Base-by-base conservation (phyloP, 2,797 vertebrate genomes). In the Coccyzus lansbergi region DNA sequence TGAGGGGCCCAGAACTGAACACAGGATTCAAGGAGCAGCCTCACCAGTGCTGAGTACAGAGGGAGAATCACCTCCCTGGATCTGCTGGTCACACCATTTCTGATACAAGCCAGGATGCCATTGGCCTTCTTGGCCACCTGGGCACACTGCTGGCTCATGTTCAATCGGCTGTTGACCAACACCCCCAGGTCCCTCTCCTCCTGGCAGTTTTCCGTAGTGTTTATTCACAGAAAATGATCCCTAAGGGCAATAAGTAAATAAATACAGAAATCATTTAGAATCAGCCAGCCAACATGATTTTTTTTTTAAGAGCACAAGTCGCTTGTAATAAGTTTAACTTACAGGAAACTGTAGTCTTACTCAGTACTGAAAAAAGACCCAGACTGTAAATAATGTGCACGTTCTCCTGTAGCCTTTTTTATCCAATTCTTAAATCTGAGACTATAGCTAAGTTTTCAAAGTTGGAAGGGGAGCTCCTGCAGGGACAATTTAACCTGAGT, bases 351-450 rank as follows among this genome's bases (percentile, higher is more conserved):
- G 19, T 36, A 49, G 4, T 60, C 33, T 48, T 40, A 16, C 24
- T 11, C 81, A 81, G 33, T 1, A 1, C 46, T 34, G 18, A 49
- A 70, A 85, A 74, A 74, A 5, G 0, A 20, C 44, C 42, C 0
- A 53, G 5, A 76, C 69, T 0, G 2, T 34, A 72, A 76, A 42
- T 34, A 33, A 1, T 29, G 15, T 52, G 52, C 38, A 65, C 15
- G 44, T 52, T 36, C 65, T 70, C 52, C 51, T 77, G 21, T n/a
- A 74, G n/a, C 12, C 94, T 55, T 78, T 60, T 51, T 42, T 56
- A 58, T 9, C 62, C 65, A 62, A 82, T 59, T 82, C 26, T 62
- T 84, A 58, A 34, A 80, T 29, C 65, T 72, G 19, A 69, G 44
- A 56, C 42, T 76, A 58, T 9, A 69, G 25, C 28, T 70, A 74